Percentiles rank a stretch among this genome's conserved stretches.
These are phyloP conservation scores for Chironomus tepperi DNA, from an alignment of 1,140 invertebrate species.

Conservation along the genomic window DNA sequence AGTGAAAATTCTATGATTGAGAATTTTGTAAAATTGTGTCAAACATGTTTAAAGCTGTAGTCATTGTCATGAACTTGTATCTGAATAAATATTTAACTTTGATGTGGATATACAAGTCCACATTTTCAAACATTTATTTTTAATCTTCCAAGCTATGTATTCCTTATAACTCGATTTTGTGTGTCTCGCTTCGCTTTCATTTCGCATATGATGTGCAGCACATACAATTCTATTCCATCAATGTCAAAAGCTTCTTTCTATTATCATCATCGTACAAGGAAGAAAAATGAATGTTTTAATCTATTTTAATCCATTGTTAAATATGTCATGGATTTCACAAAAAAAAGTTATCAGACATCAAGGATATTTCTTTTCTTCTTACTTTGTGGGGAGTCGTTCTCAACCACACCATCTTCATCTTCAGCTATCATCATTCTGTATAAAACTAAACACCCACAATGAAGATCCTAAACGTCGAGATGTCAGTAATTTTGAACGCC, in stretches of 20 bases:
- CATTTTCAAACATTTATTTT: no score
- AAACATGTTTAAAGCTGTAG: no score
- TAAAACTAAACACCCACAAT: neutral
- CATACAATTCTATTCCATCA: neutral
- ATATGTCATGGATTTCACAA: constrained; percentile 6
- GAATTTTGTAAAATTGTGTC: no score
- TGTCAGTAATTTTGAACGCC: neutral
- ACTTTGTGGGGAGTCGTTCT: neutral
- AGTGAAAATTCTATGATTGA: no score
- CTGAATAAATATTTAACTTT: no score
- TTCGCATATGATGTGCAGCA: no score
- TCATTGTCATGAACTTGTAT: no score
- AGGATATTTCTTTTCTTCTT: neutral
- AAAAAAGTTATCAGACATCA: neutral
- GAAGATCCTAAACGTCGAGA: neutral
- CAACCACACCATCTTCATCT: neutral
- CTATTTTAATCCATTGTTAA: constrained; percentile 5
- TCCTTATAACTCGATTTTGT: no score
- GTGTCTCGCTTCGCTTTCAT: no score
- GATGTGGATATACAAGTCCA: no score
- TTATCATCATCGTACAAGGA: neutral
- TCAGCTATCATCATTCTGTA: no score
- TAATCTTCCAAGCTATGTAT: no score
- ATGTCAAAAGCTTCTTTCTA: neutral
- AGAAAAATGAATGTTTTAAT: neutral